Percentiles rank a stretch among this genome's conserved stretches.
These are phyloP conservation scores for Dorcus parallelipipedus DNA, from an alignment of 2,888 invertebrate species.

Conservation along the genomic window DNA sequence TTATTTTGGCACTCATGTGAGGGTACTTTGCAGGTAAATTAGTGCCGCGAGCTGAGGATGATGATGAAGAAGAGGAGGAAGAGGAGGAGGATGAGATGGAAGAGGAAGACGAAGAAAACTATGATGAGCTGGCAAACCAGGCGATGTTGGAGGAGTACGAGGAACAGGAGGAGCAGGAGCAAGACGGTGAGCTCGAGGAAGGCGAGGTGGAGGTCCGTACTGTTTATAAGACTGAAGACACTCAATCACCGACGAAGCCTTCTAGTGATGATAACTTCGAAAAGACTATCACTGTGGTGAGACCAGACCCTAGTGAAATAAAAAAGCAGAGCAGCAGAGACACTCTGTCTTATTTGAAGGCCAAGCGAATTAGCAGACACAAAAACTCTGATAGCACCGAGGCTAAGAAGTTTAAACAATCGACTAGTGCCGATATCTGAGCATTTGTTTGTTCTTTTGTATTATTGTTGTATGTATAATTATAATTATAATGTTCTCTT, in stretches of 20 bases:
- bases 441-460: background rate
- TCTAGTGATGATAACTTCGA: conserved; percentile 27
- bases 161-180: background rate
- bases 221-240: conserved; percentile 2
- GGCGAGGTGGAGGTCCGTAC: conserved; percentile 19
- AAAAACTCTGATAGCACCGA: conserved; percentile 34
- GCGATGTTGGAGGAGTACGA: background rate
- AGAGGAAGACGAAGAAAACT: conserved; percentile 28
- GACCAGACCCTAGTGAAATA: conserved; percentile 39
- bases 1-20: background rate
- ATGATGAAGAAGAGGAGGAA: conserved; percentile 24
- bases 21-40: conserved; percentile 53
- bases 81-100: conserved; percentile 32
- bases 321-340: conserved; percentile 39
- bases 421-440: background rate
- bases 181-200: conserved; percentile 21
- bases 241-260: conserved; percentile 27
- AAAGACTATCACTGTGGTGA: conserved; percentile 30
- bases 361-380: conserved; percentile 44
- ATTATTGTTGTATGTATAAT: conserved; percentile 7
- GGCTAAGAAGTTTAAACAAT: conserved; percentile 34
- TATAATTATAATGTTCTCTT: conserved; percentile 5
- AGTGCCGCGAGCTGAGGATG: conserved; percentile 38
- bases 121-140: background rate
- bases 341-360: conserved; percentile 45